A percentile compares a stretch with the other conserved stretches of the same genome.
Conservation (phyloP, 2,113 vertebrate genomes). For the Crotalus tigris region DNA sequence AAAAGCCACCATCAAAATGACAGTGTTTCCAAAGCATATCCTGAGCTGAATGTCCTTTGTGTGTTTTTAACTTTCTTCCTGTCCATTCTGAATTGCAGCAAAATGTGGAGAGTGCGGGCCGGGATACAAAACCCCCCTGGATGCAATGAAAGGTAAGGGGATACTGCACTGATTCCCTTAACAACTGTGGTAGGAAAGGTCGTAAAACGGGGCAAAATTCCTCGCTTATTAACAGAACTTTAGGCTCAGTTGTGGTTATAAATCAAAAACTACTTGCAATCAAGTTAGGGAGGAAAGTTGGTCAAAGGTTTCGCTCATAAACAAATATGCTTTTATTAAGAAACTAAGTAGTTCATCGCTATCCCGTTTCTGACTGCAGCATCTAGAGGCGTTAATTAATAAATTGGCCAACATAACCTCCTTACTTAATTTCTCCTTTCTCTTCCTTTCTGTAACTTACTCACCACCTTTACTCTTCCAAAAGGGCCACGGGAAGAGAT, state of each 20-base stretch:
- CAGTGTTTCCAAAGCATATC: too few species aligned
- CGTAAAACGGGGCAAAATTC: too few species aligned
- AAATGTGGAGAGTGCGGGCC: slow-evolving; percentile 82
- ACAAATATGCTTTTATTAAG: not conserved
- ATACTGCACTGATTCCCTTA: not conserved
- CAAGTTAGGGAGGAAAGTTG: not conserved
- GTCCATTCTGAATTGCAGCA: slow-evolving; percentile 58
- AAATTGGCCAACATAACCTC: too few species aligned
- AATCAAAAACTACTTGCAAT: not conserved
- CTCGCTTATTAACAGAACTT: too few species aligned
- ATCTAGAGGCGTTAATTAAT: too few species aligned
- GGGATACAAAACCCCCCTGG: slow-evolving; percentile 80
- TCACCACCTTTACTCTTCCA: not conserved
- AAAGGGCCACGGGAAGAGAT: slow-evolving; percentile 86
- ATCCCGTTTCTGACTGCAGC: too few species aligned
- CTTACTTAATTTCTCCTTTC: too few species aligned
- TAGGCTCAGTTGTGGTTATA: too few species aligned
- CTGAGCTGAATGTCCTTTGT: not conserved
- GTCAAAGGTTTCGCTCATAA: not conserved
- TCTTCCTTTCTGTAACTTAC: not conserved
- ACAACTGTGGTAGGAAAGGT: too few species aligned
- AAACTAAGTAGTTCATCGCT: too few species aligned
- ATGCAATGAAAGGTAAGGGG: slow-evolving; percentile 89
- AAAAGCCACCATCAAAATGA: not conserved
- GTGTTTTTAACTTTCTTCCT: not conserved